phyloP scores from a whole-genome alignment of 2,888 invertebrate genomes.

The Platycheirus albimanus region DNA sequence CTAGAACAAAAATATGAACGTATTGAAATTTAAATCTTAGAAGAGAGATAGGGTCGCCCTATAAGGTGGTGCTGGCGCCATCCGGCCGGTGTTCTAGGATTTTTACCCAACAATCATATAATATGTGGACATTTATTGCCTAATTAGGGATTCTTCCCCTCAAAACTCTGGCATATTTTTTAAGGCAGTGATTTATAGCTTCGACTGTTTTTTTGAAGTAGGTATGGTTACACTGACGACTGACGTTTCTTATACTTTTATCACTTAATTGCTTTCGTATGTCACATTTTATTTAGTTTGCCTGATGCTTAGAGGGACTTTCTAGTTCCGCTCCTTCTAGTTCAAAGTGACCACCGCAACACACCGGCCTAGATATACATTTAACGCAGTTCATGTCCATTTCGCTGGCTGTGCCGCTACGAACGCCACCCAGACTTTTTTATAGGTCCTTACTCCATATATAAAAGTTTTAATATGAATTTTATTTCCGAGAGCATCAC shows the following conservation, averaged over 20 bases:
- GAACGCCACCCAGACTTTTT: constrained; percentile 47
- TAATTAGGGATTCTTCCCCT: constrained; percentile 64
- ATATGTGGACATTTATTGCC: constrained; percentile 68
- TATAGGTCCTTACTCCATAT: constrained; percentile 63
- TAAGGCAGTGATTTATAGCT: constrained; percentile 62
- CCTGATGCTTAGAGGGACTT: constrained; percentile 10
- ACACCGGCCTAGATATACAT: constrained; percentile 4
- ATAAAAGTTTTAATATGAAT: constrained; percentile 65
- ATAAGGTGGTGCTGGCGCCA: constrained; percentile 64
- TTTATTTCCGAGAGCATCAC: constrained; percentile 64
- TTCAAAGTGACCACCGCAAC: constrained; percentile 59
- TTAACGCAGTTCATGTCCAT: not conserved
- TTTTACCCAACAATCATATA: constrained; percentile 47
- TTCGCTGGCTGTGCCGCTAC: not conserved
- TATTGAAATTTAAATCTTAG: constrained; percentile 41
- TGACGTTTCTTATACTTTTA: constrained; percentile 30
- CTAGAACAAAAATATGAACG: constrained; percentile 40
- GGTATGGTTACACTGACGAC: constrained; percentile 45
- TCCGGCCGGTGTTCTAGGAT: constrained; percentile 55
- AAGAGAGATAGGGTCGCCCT: constrained; percentile 11
- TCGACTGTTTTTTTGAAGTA: constrained; percentile 24
- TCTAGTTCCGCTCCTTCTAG: constrained; percentile 25
- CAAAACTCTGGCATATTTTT: constrained; percentile 24
- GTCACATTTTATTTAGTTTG: constrained; percentile 32
- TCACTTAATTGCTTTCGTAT: constrained; percentile 47